phyloP scores from a whole-genome alignment of 2,888 invertebrate species.

The Ephialtes manifestator region DNA sequence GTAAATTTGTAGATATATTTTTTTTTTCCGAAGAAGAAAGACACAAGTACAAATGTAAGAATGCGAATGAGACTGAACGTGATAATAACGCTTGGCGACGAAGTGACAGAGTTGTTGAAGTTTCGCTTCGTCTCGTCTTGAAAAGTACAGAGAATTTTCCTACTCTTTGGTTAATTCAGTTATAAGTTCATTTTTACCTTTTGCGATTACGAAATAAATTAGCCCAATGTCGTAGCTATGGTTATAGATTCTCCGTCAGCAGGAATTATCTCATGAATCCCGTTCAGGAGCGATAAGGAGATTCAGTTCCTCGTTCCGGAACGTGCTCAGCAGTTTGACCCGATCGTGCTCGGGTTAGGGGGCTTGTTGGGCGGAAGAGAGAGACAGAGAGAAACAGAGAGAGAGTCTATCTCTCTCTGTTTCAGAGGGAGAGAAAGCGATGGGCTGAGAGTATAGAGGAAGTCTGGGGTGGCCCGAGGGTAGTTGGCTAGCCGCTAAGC shows the following conservation, averaged over 20 bases:
- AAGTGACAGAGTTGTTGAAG: not conserved
- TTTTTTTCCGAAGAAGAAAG: no score
- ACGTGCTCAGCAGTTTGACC: conserved; percentile 54
- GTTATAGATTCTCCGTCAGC: conserved; percentile 64
- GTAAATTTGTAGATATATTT: no score
- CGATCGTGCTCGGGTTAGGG: conserved; percentile 47
- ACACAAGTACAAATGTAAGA: no score
- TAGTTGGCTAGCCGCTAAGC: conserved; percentile 79
- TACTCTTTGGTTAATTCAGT: not conserved
- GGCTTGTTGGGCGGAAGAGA: conserved; percentile 40
- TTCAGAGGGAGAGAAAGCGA: conserved; percentile 26
- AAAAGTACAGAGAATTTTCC: not conserved
- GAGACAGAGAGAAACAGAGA: conserved; percentile 23
- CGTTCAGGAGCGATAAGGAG: conserved; percentile 51
- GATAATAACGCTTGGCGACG: no score
- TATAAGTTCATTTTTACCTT: not conserved
- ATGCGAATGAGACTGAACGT: no score
- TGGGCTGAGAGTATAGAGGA: conserved; percentile 37
- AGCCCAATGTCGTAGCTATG: conserved; percentile 2
- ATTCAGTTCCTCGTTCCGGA: conserved; percentile 53
- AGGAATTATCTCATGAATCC: conserved; percentile 47
- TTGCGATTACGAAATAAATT: not conserved
- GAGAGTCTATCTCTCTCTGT: no score
- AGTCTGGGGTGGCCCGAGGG: conserved; percentile 76
- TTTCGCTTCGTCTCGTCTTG: not conserved